Evolutionary conservation across 2,888 invertebrate species (phyloP).

Genomic region (Calliopum simillimum): DNA sequence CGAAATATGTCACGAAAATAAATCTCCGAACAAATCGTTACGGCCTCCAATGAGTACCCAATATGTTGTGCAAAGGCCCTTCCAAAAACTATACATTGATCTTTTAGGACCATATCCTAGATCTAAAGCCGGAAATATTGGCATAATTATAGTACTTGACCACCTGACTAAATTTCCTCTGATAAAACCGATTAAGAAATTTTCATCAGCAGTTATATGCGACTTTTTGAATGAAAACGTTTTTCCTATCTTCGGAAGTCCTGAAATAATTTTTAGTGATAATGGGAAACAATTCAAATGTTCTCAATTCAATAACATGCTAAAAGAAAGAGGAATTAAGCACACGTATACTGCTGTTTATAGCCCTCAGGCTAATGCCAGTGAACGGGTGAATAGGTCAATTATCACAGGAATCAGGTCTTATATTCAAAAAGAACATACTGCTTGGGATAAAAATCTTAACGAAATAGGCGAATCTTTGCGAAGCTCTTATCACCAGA

Average conservation of each 20-base stretch:
- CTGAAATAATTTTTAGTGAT: conserved; percentile 35
- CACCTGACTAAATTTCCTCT: conserved; percentile 32
- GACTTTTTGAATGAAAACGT: conserved; percentile 35
- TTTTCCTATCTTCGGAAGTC: conserved; percentile 36
- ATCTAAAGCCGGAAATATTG: conserved; percentile 37
- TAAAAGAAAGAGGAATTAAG: conserved; percentile 31
- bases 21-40: conserved; percentile 26
- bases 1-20: conserved; percentile 20
- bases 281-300: conserved; percentile 40
- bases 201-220: conserved; percentile 24
- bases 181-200: conserved; percentile 38
- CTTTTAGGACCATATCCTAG: conserved; percentile 40
- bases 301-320: conserved; percentile 29
- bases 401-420: conserved; percentile 33
- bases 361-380: conserved; percentile 40
- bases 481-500: conserved; percentile 29
- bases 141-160: conserved; percentile 38
- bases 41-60: conserved; percentile 24
- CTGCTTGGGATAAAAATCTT: conserved; percentile 29
- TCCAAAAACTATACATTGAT: conserved; percentile 31
- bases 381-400: too few species aligned
- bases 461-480: conserved; percentile 33
- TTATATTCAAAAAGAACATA: conserved; percentile 32
- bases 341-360: conserved; percentile 40
- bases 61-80: background rate